phyloP scores from a whole-genome alignment of 35 echinoderm and acorn worm species.

The Eucidaris tribuloides region DNA sequence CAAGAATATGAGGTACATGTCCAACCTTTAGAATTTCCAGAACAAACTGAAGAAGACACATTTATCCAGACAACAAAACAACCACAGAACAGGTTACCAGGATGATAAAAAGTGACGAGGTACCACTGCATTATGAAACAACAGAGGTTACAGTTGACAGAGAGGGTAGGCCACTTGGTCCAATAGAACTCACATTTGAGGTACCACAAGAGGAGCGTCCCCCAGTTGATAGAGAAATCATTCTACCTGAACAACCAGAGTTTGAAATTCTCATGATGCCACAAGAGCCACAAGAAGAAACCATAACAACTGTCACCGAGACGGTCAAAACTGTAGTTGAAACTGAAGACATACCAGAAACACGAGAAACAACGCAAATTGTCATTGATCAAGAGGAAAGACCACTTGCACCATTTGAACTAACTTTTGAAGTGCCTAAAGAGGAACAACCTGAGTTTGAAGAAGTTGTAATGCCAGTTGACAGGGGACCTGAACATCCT shows the following conservation, averaged over 20 bases:
- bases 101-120: too few species aligned
- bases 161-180: not conserved
- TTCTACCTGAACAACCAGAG: conserved; percentile 29
- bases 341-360: conserved; percentile 34
- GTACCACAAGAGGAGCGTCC: not conserved
- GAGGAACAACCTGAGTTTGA: conserved; percentile 42
- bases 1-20: too few species aligned
- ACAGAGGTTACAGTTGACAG: too few species aligned
- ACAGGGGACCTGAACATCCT: too few species aligned
- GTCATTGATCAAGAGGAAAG: conserved; percentile 12
- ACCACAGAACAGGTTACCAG: too few species aligned
- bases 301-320: conserved; percentile 25
- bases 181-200: not conserved
- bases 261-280: not conserved
- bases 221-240: conserved; percentile 16
- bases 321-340: conserved; percentile 35
- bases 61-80: too few species aligned
- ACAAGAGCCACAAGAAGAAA: not conserved
- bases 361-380: conserved; percentile 28
- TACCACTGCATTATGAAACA: too few species aligned
- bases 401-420: conserved; percentile 54
- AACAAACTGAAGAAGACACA: too few species aligned
- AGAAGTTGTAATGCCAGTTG: conserved; percentile 40
- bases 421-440: conserved; percentile 61
- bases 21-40: too few species aligned